A percentile compares a stretch with the other conserved stretches of the same genome.
phyloP scores from a whole-genome alignment of 2,888 invertebrate species.

The Tipula helvola region DNA sequence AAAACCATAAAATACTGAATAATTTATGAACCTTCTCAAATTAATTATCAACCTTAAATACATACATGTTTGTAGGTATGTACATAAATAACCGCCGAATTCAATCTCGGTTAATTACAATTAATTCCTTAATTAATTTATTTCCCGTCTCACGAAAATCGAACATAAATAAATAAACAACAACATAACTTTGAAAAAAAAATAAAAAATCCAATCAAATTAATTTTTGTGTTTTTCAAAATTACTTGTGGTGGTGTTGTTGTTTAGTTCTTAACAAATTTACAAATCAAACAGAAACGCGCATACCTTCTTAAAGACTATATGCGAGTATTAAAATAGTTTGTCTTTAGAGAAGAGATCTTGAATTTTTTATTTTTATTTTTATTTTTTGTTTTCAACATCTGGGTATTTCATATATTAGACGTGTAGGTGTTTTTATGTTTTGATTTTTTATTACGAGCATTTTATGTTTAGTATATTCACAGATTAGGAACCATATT shows the following conservation, averaged over 20 bases:
- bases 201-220: not conserved
- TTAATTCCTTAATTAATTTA: not conserved
- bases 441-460: not conserved
- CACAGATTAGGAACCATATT: not conserved
- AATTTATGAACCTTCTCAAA: not conserved
- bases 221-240: not conserved
- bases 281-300: not conserved
- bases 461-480: not conserved
- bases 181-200: not conserved
- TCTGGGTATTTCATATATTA: not conserved
- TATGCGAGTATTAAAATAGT: not conserved
- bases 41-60: not conserved
- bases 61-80: too few species aligned
- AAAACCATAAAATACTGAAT: not conserved
- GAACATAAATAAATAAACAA: not conserved
- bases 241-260: not conserved
- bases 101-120: slow-evolving; percentile 4
- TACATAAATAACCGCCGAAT: not conserved
- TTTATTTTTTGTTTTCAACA: not conserved
- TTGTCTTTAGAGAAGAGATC: not conserved
- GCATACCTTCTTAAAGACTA: not conserved
- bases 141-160: not conserved
- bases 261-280: not conserved
- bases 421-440: not conserved
- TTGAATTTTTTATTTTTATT: not conserved